A percentile compares a stretch with the other conserved stretches of the same genome.
phyloP scores from a whole-genome alignment of 2,888 invertebrate species.

The Iphiclides podalirius region DNA sequence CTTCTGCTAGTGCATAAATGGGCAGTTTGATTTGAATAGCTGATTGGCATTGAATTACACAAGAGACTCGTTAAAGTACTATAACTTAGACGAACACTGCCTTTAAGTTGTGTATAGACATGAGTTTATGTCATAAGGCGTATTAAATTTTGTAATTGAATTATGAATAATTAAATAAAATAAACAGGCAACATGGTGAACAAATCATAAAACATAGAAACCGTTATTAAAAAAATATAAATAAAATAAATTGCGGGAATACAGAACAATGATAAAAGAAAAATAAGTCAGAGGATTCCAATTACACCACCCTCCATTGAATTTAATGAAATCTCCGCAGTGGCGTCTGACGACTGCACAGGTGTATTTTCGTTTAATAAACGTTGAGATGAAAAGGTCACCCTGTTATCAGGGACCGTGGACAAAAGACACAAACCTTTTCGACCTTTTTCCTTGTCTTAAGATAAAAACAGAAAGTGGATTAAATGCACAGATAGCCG shows the following conservation, averaged over 20 bases:
- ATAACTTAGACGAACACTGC: no score
- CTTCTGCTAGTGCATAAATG: no score
- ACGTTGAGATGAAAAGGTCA: constrained; percentile 55
- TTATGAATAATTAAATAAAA: no score
- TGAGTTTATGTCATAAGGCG: no score
- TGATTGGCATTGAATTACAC: no score
- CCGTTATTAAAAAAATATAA: no score
- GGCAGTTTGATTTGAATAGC: no score
- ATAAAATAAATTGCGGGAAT: constrained; percentile 33
- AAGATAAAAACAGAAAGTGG: constrained; percentile 70
- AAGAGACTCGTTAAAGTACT: no score
- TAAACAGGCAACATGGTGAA: no score
- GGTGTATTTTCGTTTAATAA: constrained; percentile 68
- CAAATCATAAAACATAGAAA: no score
- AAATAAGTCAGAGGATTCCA: constrained; percentile 40
- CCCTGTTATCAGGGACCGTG: constrained; percentile 54
- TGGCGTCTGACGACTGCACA: constrained; percentile 52
- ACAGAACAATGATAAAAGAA: constrained; percentile 36
- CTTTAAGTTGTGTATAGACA: no score
- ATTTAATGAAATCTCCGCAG: constrained; percentile 59
- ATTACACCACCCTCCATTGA: constrained; percentile 51
- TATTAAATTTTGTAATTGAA: no score
- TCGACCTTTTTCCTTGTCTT: constrained; percentile 57
- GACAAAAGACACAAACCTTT: constrained; percentile 60
- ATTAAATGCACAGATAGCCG: constrained; percentile 72